Percentiles rank a stretch among this genome's conserved stretches.
Evolutionary conservation across 2,797 vertebrate genomes (phyloP).

Genomic region (Falco novaeseelandiae): DNA sequence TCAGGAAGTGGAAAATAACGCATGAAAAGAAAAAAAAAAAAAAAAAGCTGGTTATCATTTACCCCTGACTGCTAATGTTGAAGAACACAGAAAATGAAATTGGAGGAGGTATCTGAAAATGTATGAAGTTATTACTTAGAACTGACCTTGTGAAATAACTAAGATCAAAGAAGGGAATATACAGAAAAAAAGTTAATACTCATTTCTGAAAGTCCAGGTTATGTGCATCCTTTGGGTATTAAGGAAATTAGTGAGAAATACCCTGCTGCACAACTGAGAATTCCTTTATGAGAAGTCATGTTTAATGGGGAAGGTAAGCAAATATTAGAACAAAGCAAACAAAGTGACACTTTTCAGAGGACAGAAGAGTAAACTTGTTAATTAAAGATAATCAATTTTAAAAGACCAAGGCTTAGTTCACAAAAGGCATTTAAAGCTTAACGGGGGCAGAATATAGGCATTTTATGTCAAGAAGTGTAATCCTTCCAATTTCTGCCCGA

Average conservation of each 20-base stretch:
- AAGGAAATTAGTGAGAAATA: slow-evolving; percentile 45
- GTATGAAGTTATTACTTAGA: background rate
- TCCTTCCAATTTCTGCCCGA: background rate
- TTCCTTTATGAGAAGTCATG: background rate
- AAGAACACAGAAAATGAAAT: background rate
- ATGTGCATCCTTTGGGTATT: slow-evolving; percentile 26
- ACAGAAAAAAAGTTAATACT: background rate
- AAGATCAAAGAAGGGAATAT: slow-evolving; percentile 10
- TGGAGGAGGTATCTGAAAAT: background rate
- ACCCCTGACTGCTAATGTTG: background rate
- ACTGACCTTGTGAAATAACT: slow-evolving; percentile 31
- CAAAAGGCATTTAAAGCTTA: background rate
- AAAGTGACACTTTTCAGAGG: slow-evolving; percentile 15
- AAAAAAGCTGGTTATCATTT: background rate
- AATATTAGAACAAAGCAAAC: slow-evolving; percentile 61
- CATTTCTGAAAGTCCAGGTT: slow-evolving; percentile 41
- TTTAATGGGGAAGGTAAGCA: slow-evolving; percentile 49
- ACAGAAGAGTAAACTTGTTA: slow-evolving; percentile 5
- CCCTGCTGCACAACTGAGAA: background rate
- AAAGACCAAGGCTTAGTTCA: background rate
- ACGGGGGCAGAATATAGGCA: background rate
- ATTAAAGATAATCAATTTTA: slow-evolving; percentile 60
- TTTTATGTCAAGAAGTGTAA: background rate
- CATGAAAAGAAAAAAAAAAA: no score
- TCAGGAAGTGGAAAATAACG: background rate